Base-by-base conservation (phyloP, 92 coral and sea anemone species). In the Porites lobata region DNA sequence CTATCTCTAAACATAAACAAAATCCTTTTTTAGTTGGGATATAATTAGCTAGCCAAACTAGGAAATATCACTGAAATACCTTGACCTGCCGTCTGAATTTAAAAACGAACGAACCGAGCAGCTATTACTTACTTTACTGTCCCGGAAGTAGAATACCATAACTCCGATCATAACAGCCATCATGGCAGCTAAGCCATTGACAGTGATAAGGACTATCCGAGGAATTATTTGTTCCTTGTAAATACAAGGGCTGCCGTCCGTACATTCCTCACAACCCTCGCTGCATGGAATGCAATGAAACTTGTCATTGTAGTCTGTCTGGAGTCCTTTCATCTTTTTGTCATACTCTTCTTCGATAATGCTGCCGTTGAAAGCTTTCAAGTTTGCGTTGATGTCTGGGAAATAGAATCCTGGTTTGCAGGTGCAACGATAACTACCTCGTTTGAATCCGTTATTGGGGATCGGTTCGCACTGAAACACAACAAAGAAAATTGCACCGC, bases 341-440 rank as follows among this genome's bases (percentile, higher is more conserved):
- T 92, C 93, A 77, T 90, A 91, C 57, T 94, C 94, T 7, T 84
- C 88, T 84, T 94, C 94, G 57, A 98, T 91, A 12, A 81, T 83
- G 67, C 91, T 84, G 75, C 99, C 99, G 26, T 96, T 92, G 92
- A 98, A 98, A 4, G 82, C 85, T 72, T 94, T 94, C 10, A 58
- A 32, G 59, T 73, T 24, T 17, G 90, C 86, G 61, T 78, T 32
- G 21, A 89, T 17, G 20, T 82, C 53, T 7, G 99, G 94, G 82
- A 80, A 94, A 77, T 98, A 98, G 58, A 13, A 98, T 8, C 99
- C 99, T 65, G 83, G 86, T 50, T 90, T 92, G 79, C 99, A 98
- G 18, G 79, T 87, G 76, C 99, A 98, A 43, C 77, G 89, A 91
- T 98, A 98, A 90, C 95, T 95, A 13, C 98, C 99, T 43, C 96